A percentile compares a stretch with the other conserved stretches of the same genome.
Conservation (phyloP, 2,888 invertebrate genomes). For the Sabatieria punctata region DNA sequence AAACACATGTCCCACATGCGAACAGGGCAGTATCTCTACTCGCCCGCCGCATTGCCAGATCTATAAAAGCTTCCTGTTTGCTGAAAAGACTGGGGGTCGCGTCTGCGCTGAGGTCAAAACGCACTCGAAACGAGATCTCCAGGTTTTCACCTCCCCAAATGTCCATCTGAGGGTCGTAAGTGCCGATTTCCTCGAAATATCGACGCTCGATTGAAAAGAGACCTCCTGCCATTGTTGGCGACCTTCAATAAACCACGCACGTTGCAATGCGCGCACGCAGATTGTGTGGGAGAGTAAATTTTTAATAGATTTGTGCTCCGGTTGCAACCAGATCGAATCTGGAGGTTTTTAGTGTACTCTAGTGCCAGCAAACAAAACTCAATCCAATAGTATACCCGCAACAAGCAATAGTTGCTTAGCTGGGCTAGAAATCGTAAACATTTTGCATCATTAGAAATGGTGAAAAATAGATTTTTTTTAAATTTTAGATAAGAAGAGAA, state of each 20-base stretch:
- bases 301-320: background rate
- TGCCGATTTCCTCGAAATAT: slow-evolving; percentile 68
- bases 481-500: background rate
- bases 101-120: slow-evolving; percentile 12
- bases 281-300: background rate
- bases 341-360: too few species aligned
- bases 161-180: slow-evolving; percentile 49
- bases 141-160: slow-evolving; percentile 98
- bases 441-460: too few species aligned
- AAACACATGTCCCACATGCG: slow-evolving; percentile 32
- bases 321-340: background rate
- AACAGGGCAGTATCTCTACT: slow-evolving; percentile 28
- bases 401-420: too few species aligned
- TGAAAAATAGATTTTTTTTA: too few species aligned
- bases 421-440: too few species aligned
- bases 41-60: slow-evolving; percentile 32
- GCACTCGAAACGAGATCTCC: slow-evolving; percentile 76
- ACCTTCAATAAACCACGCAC: too few species aligned
- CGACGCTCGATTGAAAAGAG: slow-evolving; percentile 69
- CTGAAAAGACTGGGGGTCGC: background rate
- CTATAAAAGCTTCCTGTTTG: slow-evolving; percentile 14
- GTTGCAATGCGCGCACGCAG: slow-evolving; percentile 16
- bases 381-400: too few species aligned
- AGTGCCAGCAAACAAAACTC: too few species aligned
- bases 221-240: slow-evolving; percentile 86